Conservation (phyloP, 2,797 vertebrate species). For the Rhinophrynus dorsalis region DNA sequence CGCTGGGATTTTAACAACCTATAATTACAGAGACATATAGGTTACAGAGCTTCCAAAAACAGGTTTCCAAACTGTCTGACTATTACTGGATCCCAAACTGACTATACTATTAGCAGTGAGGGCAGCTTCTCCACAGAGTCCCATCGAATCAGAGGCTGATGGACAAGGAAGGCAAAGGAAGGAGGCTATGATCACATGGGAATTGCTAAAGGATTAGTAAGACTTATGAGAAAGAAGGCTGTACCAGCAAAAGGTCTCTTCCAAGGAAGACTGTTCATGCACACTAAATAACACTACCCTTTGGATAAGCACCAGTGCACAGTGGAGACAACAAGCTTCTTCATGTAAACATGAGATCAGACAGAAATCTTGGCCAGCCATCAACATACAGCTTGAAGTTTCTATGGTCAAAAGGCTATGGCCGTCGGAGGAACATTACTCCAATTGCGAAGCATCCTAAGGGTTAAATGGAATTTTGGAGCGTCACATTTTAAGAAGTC, state of each 20-base stretch:
- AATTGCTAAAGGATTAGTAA: constrained; percentile 34
- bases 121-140: constrained; percentile 40
- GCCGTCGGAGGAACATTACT: too few species aligned
- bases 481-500: too few species aligned
- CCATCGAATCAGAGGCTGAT: constrained; percentile 21
- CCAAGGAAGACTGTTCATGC: not conserved
- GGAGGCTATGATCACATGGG: not conserved
- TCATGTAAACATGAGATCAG: not conserved
- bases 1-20: not conserved
- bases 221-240: constrained; percentile 13
- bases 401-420: too few species aligned
- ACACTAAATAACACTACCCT: not conserved
- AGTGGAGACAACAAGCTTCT: not conserved
- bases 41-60: constrained; percentile 20
- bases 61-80: constrained; percentile 28
- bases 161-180: constrained; percentile 16
- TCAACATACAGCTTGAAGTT: not conserved
- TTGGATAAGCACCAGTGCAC: not conserved
- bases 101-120: constrained; percentile 39
- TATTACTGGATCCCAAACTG: constrained; percentile 25
- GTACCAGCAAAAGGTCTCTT: constrained; percentile 1
- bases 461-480: too few species aligned
- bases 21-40: constrained; percentile 18
- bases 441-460: too few species aligned
- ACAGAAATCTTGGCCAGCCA: not conserved